A percentile compares a stretch with the other conserved stretches of the same genome.
Evolutionary conservation across 2,113 vertebrate genomes (phyloP).

Genomic region (Eleginops maclovinus): DNA sequence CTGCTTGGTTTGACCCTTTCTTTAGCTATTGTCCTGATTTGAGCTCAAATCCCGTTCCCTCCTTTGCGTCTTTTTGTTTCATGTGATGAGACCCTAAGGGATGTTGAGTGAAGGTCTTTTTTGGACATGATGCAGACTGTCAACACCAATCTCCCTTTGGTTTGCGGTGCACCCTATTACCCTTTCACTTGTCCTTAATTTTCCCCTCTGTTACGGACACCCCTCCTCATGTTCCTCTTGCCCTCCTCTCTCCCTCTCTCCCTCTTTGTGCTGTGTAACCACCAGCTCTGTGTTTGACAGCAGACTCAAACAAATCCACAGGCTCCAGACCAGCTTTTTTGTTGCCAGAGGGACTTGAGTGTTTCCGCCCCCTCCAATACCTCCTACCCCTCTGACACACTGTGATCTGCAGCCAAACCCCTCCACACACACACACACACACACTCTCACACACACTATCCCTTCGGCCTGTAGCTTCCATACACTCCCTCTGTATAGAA

Average conservation of each 20-base stretch:
- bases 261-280: slow-evolving; percentile 63
- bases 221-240: slow-evolving; percentile 15
- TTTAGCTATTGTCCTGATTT: background rate
- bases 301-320: slow-evolving; percentile 77
- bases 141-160: slow-evolving; percentile 42
- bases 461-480: slow-evolving; percentile 35
- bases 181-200: slow-evolving; percentile 51
- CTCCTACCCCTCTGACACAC: slow-evolving; percentile 48
- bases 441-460: slow-evolving; percentile 16
- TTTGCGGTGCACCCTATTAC: slow-evolving; percentile 49
- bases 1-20: background rate
- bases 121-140: slow-evolving; percentile 11
- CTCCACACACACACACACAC: background rate
- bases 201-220: slow-evolving; percentile 34
- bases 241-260: slow-evolving; percentile 36
- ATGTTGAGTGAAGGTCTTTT: slow-evolving; percentile 43
- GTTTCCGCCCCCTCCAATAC: slow-evolving; percentile 58
- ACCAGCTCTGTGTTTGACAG: slow-evolving; percentile 74
- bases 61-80: background rate
- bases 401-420: slow-evolving; percentile 69
- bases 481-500: slow-evolving; percentile 43
- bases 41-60: slow-evolving; percentile 6
- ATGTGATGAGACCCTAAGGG: background rate
- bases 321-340: slow-evolving; percentile 61
- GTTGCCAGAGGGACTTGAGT: slow-evolving; percentile 66